Evolutionary conservation across 2,113 vertebrate genomes (phyloP).

Genomic region (Oreochromis tanganicae): DNA sequence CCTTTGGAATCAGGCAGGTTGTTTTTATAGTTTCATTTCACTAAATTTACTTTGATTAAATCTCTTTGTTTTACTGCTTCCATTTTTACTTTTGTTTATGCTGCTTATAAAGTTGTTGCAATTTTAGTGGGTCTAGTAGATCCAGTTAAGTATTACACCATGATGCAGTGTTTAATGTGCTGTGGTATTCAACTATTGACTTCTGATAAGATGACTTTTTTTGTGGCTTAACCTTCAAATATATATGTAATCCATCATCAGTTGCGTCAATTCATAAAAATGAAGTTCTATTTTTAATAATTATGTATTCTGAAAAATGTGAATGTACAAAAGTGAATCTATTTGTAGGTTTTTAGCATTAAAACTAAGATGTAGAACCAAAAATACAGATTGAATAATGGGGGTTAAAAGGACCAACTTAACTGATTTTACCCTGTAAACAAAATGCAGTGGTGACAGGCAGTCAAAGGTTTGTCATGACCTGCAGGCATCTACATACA

Average conservation of each 20-base stretch:
- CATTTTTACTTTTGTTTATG: neutral
- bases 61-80: neutral
- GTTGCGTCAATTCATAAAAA: neutral
- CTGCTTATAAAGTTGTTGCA: neutral
- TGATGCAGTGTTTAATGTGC: neutral
- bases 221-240: neutral
- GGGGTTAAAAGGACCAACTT: neutral
- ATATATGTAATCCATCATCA: neutral
- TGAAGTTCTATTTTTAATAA: neutral
- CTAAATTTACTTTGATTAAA: neutral
- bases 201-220: neutral
- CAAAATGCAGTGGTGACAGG: neutral
- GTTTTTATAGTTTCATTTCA: neutral
- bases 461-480: neutral
- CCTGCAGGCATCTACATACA: slow-evolving; percentile 5
- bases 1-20: neutral
- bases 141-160: neutral
- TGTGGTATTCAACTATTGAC: neutral
- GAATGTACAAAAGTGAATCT: neutral
- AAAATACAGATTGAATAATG: neutral
- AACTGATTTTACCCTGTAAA: neutral
- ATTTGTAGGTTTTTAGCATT: neutral
- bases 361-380: neutral
- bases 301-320: neutral
- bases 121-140: neutral